phyloP scores from a whole-genome alignment of 2,888 invertebrate species.

The Galeruca laticollis region DNA sequence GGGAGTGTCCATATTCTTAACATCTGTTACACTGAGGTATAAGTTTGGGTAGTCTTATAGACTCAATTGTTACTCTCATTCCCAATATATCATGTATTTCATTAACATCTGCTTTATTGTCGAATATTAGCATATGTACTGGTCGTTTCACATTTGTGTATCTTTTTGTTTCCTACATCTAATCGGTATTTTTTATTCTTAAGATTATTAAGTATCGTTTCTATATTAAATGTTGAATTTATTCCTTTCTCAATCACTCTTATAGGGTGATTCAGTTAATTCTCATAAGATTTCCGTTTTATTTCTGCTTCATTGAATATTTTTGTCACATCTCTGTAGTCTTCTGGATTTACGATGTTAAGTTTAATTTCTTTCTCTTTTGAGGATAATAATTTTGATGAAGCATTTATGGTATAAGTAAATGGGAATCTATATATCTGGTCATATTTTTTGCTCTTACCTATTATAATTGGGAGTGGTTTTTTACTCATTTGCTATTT shows the following conservation, averaged over 20 bases:
- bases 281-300: too few species aligned
- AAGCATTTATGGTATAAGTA: too few species aligned
- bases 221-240: slow-evolving; percentile 14
- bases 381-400: too few species aligned
- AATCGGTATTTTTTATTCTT: slow-evolving; percentile 9
- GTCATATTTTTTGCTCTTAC: too few species aligned
- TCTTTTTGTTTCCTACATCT: not conserved
- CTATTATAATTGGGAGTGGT: too few species aligned
- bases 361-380: not conserved
- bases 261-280: slow-evolving; percentile 13
- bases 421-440: too few species aligned
- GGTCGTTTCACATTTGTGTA: slow-evolving; percentile 11
- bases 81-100: slow-evolving; percentile 21
- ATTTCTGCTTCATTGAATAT: slow-evolving; percentile 7
- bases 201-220: slow-evolving; percentile 7
- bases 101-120: slow-evolving; percentile 17
- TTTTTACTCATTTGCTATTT: too few species aligned
- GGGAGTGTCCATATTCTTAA: too few species aligned
- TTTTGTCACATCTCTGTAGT: slow-evolving; percentile 5
- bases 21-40: too few species aligned
- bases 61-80: slow-evolving; percentile 21
- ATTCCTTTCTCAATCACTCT: slow-evolving; percentile 20
- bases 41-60: slow-evolving; percentile 13
- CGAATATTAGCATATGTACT: slow-evolving; percentile 16
- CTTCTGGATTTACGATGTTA: slow-evolving; percentile 14